Evolutionary conservation across 1,140 invertebrate genomes (phyloP).

Genomic region (Homalodisca vitripennis): DNA sequence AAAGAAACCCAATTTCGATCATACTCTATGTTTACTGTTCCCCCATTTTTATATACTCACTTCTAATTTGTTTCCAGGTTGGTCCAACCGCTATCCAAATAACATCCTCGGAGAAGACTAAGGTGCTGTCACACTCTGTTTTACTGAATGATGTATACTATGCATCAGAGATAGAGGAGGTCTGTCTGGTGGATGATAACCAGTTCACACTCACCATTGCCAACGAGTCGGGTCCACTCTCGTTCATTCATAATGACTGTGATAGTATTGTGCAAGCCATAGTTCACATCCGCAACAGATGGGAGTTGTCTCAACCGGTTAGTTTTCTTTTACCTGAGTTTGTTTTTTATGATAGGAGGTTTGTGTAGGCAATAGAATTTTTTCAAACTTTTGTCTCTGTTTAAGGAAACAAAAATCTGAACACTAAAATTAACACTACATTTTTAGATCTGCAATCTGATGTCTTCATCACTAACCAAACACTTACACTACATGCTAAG

Average conservation of each 20-base stretch:
- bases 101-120: conserved; percentile 94
- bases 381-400: no score
- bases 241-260: conserved; percentile 98
- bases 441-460: no score
- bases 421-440: no score
- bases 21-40: no score
- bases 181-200: conserved; percentile 96
- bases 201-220: conserved; percentile 96
- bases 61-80: conserved; percentile 58
- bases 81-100: conserved; percentile 96
- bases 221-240: conserved; percentile 92
- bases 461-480: no score
- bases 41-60: no score
- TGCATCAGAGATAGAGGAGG: conserved; percentile 97
- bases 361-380: no score
- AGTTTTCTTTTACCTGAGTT: conserved; percentile 43
- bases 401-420: no score
- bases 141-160: conserved; percentile 97
- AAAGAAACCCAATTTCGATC: no score
- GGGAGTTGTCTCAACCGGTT: conserved; percentile 94
- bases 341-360: no score
- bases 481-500: no score
- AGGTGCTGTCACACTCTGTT: conserved; percentile 91
- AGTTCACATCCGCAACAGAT: conserved; percentile 94
- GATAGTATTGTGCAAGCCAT: conserved; percentile 97